Percentiles rank a stretch among this genome's conserved stretches.
Evolutionary conservation across 2,113 vertebrate species (phyloP).

Genomic region (Eidolon helvum): DNA sequence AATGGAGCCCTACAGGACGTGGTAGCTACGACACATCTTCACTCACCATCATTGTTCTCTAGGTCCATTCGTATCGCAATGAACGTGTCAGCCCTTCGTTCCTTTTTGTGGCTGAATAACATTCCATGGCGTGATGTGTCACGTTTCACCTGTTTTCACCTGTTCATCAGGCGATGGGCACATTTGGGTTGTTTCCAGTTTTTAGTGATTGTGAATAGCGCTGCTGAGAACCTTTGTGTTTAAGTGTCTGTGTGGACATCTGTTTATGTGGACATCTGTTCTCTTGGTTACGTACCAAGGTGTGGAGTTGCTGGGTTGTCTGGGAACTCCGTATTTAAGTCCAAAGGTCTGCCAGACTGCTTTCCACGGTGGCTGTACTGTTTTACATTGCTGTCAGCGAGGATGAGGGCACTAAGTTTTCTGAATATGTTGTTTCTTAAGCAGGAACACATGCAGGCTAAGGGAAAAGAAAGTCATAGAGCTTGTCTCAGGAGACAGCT

Average conservation of each 20-base stretch:
- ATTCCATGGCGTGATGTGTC: background rate
- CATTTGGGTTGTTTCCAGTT: background rate
- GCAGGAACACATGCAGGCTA: background rate
- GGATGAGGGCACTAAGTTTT: background rate
- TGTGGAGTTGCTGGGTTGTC: background rate
- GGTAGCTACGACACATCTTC: background rate
- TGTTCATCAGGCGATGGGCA: background rate
- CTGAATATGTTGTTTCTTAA: background rate
- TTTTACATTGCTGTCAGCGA: background rate
- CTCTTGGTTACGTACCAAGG: background rate
- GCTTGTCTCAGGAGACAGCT: constrained; percentile 45
- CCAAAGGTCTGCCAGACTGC: background rate
- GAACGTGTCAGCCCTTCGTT: background rate
- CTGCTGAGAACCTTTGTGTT: background rate
- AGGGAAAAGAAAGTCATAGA: constrained; percentile 30
- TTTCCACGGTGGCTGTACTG: background rate
- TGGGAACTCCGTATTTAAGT: background rate
- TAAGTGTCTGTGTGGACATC: background rate
- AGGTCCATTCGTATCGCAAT: background rate
- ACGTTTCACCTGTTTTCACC: background rate
- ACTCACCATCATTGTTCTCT: background rate
- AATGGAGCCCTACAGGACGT: no score
- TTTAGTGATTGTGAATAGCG: background rate
- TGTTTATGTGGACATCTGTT: background rate
- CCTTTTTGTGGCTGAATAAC: background rate